Percentiles rank a stretch among this genome's conserved stretches.
Evolutionary conservation across 2,113 vertebrate species (phyloP).

Genomic region (Mormyrus lacerda): DNA sequence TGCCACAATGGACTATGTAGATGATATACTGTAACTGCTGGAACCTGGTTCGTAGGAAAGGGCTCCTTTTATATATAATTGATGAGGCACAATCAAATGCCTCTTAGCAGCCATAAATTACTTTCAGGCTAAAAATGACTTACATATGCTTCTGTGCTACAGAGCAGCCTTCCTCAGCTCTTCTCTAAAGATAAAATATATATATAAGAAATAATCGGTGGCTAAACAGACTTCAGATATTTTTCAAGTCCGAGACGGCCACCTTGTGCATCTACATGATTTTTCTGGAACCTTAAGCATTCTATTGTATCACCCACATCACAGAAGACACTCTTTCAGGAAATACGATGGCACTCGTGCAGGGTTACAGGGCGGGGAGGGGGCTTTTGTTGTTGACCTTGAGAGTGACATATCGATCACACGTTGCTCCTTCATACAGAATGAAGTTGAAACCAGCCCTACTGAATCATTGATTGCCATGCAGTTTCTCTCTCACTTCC

Average conservation of each 20-base stretch:
- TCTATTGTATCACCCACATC: not conserved
- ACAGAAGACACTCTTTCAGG: not conserved
- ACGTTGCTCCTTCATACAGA: conserved; percentile 52
- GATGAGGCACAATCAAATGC: not conserved
- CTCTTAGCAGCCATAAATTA: not conserved
- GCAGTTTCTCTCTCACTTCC: conserved; percentile 28
- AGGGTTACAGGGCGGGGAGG: not conserved
- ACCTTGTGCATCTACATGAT: not conserved
- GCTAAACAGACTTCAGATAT: not conserved
- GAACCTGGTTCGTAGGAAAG: not conserved
- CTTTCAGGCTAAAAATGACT: not conserved
- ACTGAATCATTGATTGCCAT: conserved; percentile 80
- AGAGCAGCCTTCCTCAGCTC: not conserved
- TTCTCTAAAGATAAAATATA: not conserved
- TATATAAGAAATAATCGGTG: not conserved
- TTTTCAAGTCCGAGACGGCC: not conserved
- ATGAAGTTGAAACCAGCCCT: conserved; percentile 67
- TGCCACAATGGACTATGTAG: not conserved
- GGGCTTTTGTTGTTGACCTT: conserved; percentile 65
- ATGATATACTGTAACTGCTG: not conserved
- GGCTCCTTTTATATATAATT: not conserved
- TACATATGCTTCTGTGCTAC: not conserved
- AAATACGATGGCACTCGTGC: not conserved
- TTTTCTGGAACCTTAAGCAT: not conserved
- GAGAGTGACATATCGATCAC: conserved; percentile 68